Evolutionary conservation across 2,888 invertebrate species (phyloP).

Genomic region (Apocheima hispidaria): DNA sequence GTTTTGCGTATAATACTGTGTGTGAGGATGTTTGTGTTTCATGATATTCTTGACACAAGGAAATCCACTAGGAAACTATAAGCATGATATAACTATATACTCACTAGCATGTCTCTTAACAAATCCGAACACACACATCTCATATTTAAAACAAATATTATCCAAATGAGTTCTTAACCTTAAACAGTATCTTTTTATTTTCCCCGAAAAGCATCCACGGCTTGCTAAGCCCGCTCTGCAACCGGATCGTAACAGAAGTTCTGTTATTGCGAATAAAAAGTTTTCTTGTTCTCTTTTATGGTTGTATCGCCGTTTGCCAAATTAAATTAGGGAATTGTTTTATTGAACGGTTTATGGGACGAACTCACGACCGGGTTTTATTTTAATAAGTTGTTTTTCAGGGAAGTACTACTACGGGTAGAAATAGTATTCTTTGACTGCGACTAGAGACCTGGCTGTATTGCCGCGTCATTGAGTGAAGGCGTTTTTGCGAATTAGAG

Average conservation of each 20-base stretch:
- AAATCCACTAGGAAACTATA: too few relatives aligned
- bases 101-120: too few relatives aligned
- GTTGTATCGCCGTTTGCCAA: conserved; percentile 40
- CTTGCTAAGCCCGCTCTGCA: conserved; percentile 14
- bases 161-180: not conserved
- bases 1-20: too few relatives aligned
- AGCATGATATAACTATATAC: too few relatives aligned
- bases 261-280: conserved; percentile 40
- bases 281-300: conserved; percentile 41
- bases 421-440: not conserved
- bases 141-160: not conserved
- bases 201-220: not conserved
- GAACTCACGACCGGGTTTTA: conserved; percentile 7
- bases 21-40: too few relatives aligned
- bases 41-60: too few relatives aligned
- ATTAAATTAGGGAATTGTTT: conserved; percentile 41
- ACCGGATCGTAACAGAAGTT: conserved; percentile 38
- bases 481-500: too few relatives aligned
- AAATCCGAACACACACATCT: not conserved
- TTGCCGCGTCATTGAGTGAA: too few relatives aligned
- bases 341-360: conserved; percentile 31
- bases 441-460: too few relatives aligned
- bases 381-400: conserved; percentile 17
- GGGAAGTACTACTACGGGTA: not conserved
- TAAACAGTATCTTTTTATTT: not conserved